A percentile compares a stretch with the other conserved stretches of the same genome.
phyloP scores from a whole-genome alignment of 2,888 invertebrate species.

The Maniola hyperantus region DNA sequence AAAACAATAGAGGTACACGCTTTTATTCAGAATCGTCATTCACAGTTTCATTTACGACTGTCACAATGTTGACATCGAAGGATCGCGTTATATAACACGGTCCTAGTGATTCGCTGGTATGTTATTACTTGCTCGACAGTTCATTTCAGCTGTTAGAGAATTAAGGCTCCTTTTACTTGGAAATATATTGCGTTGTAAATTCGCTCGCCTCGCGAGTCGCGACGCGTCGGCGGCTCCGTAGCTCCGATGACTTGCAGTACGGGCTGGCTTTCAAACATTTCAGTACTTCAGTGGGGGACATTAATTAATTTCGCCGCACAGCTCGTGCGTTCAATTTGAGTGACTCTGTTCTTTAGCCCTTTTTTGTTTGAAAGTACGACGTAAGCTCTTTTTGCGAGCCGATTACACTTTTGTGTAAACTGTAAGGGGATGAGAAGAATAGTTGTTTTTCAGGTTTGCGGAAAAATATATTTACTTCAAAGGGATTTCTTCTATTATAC shows the following conservation, averaged over 20 bases:
- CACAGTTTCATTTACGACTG: constrained; percentile 19
- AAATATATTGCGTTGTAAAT: constrained; percentile 76
- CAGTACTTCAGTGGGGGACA: constrained; percentile 62
- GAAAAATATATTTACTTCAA: constrained; percentile 17
- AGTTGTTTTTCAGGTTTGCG: constrained; percentile 23
- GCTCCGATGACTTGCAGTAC: constrained; percentile 71
- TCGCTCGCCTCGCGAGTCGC: constrained; percentile 43
- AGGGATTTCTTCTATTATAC: constrained; percentile 5
- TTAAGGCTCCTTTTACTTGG: constrained; percentile 66
- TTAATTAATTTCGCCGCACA: constrained; percentile 75
- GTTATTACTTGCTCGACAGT: constrained; percentile 64
- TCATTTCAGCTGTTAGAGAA: constrained; percentile 75
- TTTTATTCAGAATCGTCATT: constrained; percentile 13
- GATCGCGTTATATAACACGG: constrained; percentile 40
- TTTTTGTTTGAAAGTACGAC: constrained; percentile 48
- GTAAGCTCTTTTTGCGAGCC: constrained; percentile 34
- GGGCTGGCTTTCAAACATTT: constrained; percentile 68
- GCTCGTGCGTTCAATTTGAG: constrained; percentile 63
- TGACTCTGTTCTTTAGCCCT: constrained; percentile 57
- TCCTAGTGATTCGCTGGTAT: constrained; percentile 48
- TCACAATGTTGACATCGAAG: constrained; percentile 44
- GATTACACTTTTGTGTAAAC: constrained; percentile 32
- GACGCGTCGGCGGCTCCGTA: constrained; percentile 42
- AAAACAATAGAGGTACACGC: constrained; percentile 8
- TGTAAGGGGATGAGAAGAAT: constrained; percentile 29